Base-by-base conservation (phyloP, 2,113 vertebrate genomes). In the Bettongia penicillata region DNA sequence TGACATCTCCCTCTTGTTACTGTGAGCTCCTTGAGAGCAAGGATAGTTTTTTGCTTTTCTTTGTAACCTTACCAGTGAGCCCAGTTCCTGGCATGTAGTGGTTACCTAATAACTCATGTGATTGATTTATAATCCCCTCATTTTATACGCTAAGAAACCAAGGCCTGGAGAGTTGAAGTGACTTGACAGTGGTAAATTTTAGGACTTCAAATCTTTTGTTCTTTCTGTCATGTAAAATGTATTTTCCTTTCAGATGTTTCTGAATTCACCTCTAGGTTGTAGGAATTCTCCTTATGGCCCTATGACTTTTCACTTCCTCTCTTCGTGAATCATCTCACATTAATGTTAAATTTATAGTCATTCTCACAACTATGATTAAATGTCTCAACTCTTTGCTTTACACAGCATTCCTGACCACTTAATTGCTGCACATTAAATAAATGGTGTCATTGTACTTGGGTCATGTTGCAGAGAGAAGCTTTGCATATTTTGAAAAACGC, bases 391-490 rank as follows among this genome's bases (percentile, higher is more conserved):
- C 96, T n/a, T 55, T 95, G 93, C 57, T 98, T 97, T 97, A 68
- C 68, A 77, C 91, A 94, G 93, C 19, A 0, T 93, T 96, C 95
- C 93, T 77, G 93, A 61, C 91, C 95, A 97, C 93, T 97, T 97
- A 97, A 97, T 98, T 98, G 96, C 11, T 91, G 93, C 25, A 51
- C 90, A 93, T 96, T 96, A 97, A 97, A 61, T 96, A 97, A 97
- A 77, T 96, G 96, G 24, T 91, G 53, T 93, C 92, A 96, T 53
- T 90, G 43, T 94, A 93, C 55, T 92, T 90, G 94, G 92, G 96
- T 95, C 92, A 90, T 0, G 31, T 0, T 93, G 50, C 96, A 53
- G 96, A 94, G 89, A 96, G 55, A 89, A 90, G 97, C 91, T 93
- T 53, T 0, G 4, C 50, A 1, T 95, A 53, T 96, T 97, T 98